Conservation (phyloP, 2,888 invertebrate species). For the Rhamnusium bicolor region DNA sequence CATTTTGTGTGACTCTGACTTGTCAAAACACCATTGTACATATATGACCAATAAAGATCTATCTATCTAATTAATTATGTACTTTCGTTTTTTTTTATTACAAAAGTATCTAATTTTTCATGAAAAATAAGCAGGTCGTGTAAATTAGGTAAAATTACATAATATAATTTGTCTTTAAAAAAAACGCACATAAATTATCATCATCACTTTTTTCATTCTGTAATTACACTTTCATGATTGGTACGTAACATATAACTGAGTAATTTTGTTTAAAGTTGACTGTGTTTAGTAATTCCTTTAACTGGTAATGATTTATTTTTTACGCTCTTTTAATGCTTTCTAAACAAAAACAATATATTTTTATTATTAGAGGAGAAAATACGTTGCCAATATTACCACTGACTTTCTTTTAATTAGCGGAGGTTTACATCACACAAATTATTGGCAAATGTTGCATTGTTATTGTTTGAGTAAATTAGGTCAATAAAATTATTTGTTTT, state of each 20-base stretch:
- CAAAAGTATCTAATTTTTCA: not conserved
- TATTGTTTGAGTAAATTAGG: not conserved
- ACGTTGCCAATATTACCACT: not conserved
- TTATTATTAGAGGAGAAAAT: not conserved
- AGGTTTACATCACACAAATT: not conserved
- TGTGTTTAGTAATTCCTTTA: not conserved
- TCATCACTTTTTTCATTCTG: not conserved
- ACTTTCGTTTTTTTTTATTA: not conserved
- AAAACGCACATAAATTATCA: not conserved
- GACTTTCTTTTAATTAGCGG: not conserved
- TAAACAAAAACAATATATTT: not conserved
- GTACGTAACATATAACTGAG: not conserved
- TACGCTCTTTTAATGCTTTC: conserved; percentile 3
- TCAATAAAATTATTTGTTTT: not conserved
- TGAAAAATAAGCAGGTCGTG: not conserved
- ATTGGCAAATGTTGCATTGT: not conserved
- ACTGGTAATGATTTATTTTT: not conserved
- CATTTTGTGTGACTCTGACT: too few species aligned
- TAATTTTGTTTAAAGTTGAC: not conserved
- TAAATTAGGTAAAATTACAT: not conserved
- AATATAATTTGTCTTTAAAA: not conserved
- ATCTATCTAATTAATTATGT: not conserved
- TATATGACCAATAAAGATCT: too few species aligned
- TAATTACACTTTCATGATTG: not conserved
- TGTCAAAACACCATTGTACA: too few species aligned